phyloP scores from a whole-genome alignment of 2,797 vertebrate genomes.

The Catharus ustulatus region DNA sequence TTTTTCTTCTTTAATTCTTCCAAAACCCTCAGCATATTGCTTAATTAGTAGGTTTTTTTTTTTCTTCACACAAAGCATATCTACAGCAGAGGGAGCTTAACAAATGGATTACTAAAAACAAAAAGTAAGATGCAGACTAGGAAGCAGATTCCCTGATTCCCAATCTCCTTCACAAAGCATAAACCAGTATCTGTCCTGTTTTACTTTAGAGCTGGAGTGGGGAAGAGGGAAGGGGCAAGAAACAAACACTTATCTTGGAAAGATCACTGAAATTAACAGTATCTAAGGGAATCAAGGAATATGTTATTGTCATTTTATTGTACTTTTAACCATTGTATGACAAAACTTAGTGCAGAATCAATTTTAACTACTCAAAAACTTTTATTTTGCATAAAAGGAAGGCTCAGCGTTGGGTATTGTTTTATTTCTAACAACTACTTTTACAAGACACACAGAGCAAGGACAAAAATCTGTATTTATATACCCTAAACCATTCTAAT shows the following conservation, averaged over 20 bases:
- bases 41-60: neutral
- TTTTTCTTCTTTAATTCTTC: neutral
- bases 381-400: neutral
- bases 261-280: neutral
- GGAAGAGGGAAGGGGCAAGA: neutral
- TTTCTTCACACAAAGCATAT: neutral
- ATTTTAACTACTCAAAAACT: neutral
- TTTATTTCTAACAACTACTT: neutral
- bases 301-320: neutral
- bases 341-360: neutral
- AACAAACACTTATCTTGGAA: neutral
- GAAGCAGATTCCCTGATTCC: neutral
- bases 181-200: neutral
- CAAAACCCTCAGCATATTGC: neutral
- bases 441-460: neutral
- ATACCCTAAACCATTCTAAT: neutral
- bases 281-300: neutral
- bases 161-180: neutral
- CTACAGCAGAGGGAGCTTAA: neutral
- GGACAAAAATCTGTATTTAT: neutral
- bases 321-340: neutral
- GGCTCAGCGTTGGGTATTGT: accelerated
- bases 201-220: accelerated
- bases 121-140: neutral
- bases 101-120: neutral